Percentiles rank a stretch among this genome's conserved stretches.
These are phyloP conservation scores for Sphenodon punctatus DNA, from an alignment of 2,797 vertebrate genomes.

Conservation along the genomic window DNA sequence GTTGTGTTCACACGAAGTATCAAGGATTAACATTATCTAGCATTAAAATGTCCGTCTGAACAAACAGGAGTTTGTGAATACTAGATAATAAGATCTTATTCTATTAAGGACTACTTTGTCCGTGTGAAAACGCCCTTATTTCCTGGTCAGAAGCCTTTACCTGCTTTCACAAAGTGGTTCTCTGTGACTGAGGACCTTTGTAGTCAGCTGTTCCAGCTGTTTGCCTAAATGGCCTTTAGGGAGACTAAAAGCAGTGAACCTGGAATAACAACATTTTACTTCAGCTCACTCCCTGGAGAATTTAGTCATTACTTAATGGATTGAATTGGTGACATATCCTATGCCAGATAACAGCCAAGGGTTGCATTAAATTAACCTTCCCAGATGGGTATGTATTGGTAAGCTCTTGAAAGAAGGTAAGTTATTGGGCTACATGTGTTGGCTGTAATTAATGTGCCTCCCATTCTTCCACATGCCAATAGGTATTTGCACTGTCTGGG, in stretches of 20 bases:
- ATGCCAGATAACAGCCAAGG: conserved; percentile 79
- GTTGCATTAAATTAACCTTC: conserved; percentile 83
- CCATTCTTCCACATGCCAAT: conserved; percentile 51
- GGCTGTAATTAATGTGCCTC: conserved; percentile 70
- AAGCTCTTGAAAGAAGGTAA: conserved; percentile 67
- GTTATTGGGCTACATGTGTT: conserved; percentile 49
- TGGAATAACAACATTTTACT: conserved; percentile 77
- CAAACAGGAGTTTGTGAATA: too few relatives aligned
- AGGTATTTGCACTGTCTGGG: conserved; percentile 64
- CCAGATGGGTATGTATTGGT: conserved; percentile 79
- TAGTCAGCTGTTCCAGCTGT: conserved; percentile 72
- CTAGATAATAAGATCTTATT: too few relatives aligned
- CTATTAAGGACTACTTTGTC: too few relatives aligned
- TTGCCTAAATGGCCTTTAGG: conserved; percentile 64
- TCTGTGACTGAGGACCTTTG: conserved; percentile 60
- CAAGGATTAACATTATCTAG: too few relatives aligned
- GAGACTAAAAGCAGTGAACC: conserved; percentile 76
- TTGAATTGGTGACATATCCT: conserved; percentile 69
- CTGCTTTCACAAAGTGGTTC: conserved; percentile 67
- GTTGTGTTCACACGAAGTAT: too few relatives aligned
- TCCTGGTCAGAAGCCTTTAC: conserved; percentile 55
- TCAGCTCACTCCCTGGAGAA: conserved; percentile 71
- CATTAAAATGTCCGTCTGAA: too few relatives aligned
- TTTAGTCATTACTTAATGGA: conserved; percentile 75
- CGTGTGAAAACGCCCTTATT: too few relatives aligned